Conservation (phyloP, 2,797 vertebrate species). For the Luscinia luscinia region DNA sequence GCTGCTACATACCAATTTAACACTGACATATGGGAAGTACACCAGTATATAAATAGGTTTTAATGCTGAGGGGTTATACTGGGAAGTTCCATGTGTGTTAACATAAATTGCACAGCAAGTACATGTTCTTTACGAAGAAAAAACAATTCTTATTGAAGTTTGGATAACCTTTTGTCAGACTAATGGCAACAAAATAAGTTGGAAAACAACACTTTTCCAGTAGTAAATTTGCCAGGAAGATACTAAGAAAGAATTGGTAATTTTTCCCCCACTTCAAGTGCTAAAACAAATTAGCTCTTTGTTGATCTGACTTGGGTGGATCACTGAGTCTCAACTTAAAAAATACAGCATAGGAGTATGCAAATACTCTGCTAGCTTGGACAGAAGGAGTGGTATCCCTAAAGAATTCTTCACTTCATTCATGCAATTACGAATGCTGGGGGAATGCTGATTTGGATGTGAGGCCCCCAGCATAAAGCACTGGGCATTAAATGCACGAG, state of each 20-base stretch:
- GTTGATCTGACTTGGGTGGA: background rate
- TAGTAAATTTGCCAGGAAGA: background rate
- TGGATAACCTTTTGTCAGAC: background rate
- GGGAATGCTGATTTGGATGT: slow-evolving; percentile 80
- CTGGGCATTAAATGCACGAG: slow-evolving; percentile 79
- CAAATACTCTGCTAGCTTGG: slow-evolving; percentile 8
- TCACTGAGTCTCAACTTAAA: background rate
- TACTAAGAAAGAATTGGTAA: background rate
- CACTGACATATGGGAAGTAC: background rate
- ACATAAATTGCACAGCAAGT: background rate
- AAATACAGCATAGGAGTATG: background rate
- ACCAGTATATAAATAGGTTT: background rate
- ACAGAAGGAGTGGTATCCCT: background rate
- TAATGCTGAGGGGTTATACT: background rate
- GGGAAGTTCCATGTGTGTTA: background rate
- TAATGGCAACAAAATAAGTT: background rate
- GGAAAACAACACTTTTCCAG: background rate
- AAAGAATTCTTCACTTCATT: slow-evolving; percentile 61
- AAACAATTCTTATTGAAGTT: background rate
- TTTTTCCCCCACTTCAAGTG: background rate
- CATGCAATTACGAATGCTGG: slow-evolving; percentile 66
- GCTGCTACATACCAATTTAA: background rate
- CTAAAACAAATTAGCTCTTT: background rate
- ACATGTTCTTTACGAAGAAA: background rate
- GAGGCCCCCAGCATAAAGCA: slow-evolving; percentile 72